A percentile compares a stretch with the other conserved stretches of the same genome.
Evolutionary conservation across 2,888 invertebrate species (phyloP).

Genomic region (Drosophila prostipennis): DNA sequence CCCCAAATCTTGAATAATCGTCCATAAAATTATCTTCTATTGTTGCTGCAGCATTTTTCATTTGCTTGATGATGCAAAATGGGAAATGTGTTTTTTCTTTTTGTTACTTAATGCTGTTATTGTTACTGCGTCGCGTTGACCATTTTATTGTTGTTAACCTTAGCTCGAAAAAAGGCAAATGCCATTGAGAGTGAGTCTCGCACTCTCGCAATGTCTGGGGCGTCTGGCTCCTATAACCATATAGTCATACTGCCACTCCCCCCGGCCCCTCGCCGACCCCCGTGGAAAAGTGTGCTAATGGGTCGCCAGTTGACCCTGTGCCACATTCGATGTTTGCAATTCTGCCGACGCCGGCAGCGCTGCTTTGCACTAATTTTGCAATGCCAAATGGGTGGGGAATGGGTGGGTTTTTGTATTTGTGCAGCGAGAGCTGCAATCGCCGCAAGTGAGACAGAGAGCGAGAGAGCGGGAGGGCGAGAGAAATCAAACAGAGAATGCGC

Average conservation of each 20-base stretch:
- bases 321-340: slow-evolving; percentile 65
- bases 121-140: slow-evolving; percentile 50
- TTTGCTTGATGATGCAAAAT: slow-evolving; percentile 32
- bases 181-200: slow-evolving; percentile 70
- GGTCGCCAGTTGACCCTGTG: slow-evolving; percentile 83
- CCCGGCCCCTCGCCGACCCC: slow-evolving; percentile 14
- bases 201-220: slow-evolving; percentile 45
- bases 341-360: slow-evolving; percentile 48
- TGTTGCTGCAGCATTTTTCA: slow-evolving; percentile 6
- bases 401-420: slow-evolving; percentile 22
- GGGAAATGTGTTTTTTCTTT: slow-evolving; percentile 15
- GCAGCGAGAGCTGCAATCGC: slow-evolving; percentile 23
- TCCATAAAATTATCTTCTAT: neutral
- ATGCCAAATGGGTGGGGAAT: slow-evolving; percentile 23
- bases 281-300: slow-evolving; percentile 81
- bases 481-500: slow-evolving; percentile 28
- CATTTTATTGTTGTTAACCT: slow-evolving; percentile 75
- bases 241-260: slow-evolving; percentile 10
- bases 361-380: slow-evolving; percentile 68
- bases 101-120: slow-evolving; percentile 41
- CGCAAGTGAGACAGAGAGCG: neutral
- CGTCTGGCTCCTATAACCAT: slow-evolving; percentile 24
- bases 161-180: slow-evolving; percentile 69
- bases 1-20: slow-evolving; percentile 4
- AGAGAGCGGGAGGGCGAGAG: slow-evolving; percentile 6